phyloP scores from a whole-genome alignment of 2,888 invertebrate genomes.

The Stegophylla sp. region DNA sequence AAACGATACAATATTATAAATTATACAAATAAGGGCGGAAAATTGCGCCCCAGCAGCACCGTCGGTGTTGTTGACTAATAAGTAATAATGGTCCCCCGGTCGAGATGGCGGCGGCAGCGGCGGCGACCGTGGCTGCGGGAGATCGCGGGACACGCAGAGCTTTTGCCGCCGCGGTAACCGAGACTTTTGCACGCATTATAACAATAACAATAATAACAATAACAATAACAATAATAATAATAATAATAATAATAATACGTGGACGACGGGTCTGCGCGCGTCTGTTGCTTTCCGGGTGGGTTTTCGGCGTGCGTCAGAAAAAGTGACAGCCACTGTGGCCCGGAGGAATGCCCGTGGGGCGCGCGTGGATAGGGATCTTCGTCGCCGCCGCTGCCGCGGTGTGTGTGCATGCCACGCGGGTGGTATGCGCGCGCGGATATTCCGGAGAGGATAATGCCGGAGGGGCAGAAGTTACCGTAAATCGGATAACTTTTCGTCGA shows the following conservation, averaged over 20 bases:
- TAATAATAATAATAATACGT: no score
- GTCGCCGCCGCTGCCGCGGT: no score
- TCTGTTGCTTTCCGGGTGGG: slow-evolving; percentile 30
- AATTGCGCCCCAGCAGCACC: background rate
- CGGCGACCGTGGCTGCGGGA: background rate
- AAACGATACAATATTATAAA: background rate
- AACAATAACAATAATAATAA: no score
- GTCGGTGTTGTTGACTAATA: slow-evolving; percentile 17
- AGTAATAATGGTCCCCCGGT: slow-evolving; percentile 26
- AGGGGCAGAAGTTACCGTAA: no score
- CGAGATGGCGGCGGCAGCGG: background rate
- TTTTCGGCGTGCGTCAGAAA: slow-evolving; percentile 5
- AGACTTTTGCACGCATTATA: slow-evolving; percentile 15
- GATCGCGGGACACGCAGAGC: background rate
- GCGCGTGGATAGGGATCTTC: no score
- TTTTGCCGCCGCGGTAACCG: background rate
- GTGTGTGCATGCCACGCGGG: no score
- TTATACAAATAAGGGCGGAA: slow-evolving; percentile 26
- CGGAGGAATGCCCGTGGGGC: no score
- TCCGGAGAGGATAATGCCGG: no score
- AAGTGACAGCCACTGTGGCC: background rate
- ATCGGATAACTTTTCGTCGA: no score
- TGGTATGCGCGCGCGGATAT: no score
- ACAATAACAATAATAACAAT: no score
- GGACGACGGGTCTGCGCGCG: slow-evolving; percentile 12